phyloP scores from a whole-genome alignment of 2,797 vertebrate species.

The Synanceia verrucosa region DNA sequence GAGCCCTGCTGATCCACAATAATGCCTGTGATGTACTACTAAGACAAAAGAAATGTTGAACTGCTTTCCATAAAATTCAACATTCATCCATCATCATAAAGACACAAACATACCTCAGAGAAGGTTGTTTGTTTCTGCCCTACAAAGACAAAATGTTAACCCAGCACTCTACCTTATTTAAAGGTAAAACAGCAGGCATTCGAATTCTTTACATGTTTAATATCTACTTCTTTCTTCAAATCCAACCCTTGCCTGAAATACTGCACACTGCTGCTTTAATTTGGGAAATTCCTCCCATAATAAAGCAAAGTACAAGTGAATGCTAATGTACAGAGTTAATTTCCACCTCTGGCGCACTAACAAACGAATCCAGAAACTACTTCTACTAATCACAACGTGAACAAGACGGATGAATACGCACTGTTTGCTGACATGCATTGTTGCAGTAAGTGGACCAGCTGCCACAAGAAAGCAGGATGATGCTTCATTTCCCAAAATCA shows the following conservation, averaged over 20 bases:
- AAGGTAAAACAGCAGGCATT: neutral
- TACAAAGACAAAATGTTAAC: neutral
- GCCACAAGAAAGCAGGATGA: conserved; percentile 24
- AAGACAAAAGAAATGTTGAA: conserved; percentile 4
- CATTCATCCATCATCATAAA: conserved; percentile 46
- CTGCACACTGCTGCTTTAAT: no score
- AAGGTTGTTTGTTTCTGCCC: conserved; percentile 1
- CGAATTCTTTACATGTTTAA: neutral
- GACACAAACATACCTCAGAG: conserved; percentile 4
- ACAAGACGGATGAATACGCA: conserved; percentile 7
- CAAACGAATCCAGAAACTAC: neutral
- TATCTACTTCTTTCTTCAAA: no score
- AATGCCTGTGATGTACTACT: conserved; percentile 1
- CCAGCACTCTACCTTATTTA: no score
- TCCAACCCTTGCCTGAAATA: no score
- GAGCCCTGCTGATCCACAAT: conserved; percentile 12
- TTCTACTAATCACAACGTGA: conserved; percentile 13
- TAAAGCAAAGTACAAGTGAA: no score
- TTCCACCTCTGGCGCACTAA: neutral
- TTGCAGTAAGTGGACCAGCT: conserved; percentile 42
- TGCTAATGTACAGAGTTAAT: neutral
- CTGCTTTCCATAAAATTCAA: conserved; percentile 22
- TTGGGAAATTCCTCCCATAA: neutral
- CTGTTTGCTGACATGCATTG: neutral
- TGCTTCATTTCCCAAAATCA: neutral